A percentile compares a stretch with the other conserved stretches of the same genome.
Evolutionary conservation across 2,113 vertebrate genomes (phyloP).

Genomic region (Marcusenius ussheri): DNA sequence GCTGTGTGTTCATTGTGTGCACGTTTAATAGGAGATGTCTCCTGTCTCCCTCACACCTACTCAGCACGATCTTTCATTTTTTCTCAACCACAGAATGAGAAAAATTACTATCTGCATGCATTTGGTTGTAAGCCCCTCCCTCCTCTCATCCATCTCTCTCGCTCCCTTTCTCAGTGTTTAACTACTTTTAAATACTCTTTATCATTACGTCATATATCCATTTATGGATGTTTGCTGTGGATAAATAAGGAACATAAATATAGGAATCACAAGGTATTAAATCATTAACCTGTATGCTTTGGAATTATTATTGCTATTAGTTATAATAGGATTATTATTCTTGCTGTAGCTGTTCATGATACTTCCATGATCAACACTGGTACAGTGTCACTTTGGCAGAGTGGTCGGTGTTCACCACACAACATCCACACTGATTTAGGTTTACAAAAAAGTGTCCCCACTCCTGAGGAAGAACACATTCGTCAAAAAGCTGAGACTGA

Average conservation of each 20-base stretch:
- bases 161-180: not conserved
- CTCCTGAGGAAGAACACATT: not conserved
- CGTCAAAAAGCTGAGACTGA: constrained; percentile 18
- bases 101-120: not conserved
- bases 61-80: not conserved
- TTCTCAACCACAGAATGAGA: not conserved
- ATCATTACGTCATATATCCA: not conserved
- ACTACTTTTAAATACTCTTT: not conserved
- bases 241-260: not conserved
- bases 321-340: not conserved
- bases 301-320: not conserved
- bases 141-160: not conserved
- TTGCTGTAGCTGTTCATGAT: not conserved
- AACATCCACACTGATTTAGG: not conserved
- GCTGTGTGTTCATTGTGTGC: constrained; percentile 9
- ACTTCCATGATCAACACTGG: not conserved
- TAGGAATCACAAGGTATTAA: not conserved
- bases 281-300: not conserved
- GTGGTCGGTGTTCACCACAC: not conserved
- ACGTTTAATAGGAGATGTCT: not conserved
- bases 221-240: not conserved
- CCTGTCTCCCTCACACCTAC: not conserved
- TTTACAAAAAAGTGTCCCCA: too few species aligned
- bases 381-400: not conserved
- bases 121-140: not conserved